Base-by-base conservation (phyloP, 2,888 invertebrate species). In the Quadroppia sp. region DNA sequence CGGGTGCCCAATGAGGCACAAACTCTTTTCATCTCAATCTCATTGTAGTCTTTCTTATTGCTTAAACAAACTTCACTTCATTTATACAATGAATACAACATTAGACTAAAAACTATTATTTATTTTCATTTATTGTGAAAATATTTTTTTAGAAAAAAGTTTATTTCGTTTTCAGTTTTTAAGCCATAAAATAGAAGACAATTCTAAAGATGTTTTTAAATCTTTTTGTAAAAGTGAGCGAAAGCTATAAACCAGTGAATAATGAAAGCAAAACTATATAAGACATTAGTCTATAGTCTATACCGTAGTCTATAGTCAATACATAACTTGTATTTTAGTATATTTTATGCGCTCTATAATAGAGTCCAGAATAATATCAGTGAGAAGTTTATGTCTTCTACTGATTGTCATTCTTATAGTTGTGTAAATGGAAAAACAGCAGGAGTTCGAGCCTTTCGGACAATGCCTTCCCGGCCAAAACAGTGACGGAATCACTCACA, bases 1-100 rank as follows among this genome's bases (percentile, higher is more conserved):
- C 56, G 56, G 56, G 56, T 56, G 56, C 23, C 23, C 56, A 56
- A 56, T 56, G 56, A 25, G 23, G 56, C 56, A 56, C 56, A 56
- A 56, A 25, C 56, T 56, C 23, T 56, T 56, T 36, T 36, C 36
- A 28, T 17, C 25, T 56, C 56, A 56, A 23, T 25, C 56, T 56
- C 28, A 56, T 56, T 56, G 56, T 56, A 23, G 23, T 56, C 36
- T 56, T 56, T 56, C 36, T 56, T 56, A 56, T 56, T 23, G 56
- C 4, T 56, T 25, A 56, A 56, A 23, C 56, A 56, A 56, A 56
- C 56, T 48, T 48, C n/a, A 48, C 36, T 36, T 36, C 36, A 36
- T 48, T n/a, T n/a, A 48, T 48, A 48, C 48, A n/a, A 48, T 48
- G 48, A 48, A 48, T 23, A 56, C 28, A 23, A 28, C 56, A 20